Percentiles rank a stretch among this genome's conserved stretches.
Conservation (phyloP, 2,797 vertebrate species). For the Sciurus carolinensis region DNA sequence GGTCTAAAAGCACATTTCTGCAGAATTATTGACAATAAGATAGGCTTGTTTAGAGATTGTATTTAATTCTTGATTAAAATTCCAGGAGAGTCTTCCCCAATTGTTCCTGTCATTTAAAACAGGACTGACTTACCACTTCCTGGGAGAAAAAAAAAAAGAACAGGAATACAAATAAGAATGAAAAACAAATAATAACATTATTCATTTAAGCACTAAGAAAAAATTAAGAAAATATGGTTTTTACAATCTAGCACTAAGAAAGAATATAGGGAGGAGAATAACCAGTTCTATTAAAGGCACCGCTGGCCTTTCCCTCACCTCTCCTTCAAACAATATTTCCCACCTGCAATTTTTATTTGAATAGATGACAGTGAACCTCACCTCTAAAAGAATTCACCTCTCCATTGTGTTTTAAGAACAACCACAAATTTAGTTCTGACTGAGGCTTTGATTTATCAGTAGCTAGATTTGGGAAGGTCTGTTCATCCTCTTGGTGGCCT, state of each 20-base stretch:
- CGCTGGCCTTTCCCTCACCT: neutral
- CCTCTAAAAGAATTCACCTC: neutral
- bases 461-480: neutral
- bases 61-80: constrained; percentile 31
- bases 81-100: neutral
- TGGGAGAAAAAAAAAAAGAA: neutral
- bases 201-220: constrained; percentile 6
- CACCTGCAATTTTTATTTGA: constrained; percentile 18
- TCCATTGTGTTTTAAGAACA: constrained; percentile 45
- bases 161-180: neutral
- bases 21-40: neutral
- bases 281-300: neutral
- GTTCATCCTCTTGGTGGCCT: neutral
- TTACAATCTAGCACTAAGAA: neutral
- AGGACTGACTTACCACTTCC: neutral
- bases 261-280: neutral
- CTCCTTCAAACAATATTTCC: neutral
- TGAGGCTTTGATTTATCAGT: neutral
- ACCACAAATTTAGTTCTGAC: neutral
- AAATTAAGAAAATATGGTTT: constrained; percentile 24
- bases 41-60: neutral
- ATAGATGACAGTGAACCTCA: neutral
- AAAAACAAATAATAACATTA: neutral
- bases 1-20: constrained; percentile 6
- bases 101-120: constrained; percentile 31